phyloP scores from a whole-genome alignment of 1,140 invertebrate genomes.

The Lepidurus couesii region DNA sequence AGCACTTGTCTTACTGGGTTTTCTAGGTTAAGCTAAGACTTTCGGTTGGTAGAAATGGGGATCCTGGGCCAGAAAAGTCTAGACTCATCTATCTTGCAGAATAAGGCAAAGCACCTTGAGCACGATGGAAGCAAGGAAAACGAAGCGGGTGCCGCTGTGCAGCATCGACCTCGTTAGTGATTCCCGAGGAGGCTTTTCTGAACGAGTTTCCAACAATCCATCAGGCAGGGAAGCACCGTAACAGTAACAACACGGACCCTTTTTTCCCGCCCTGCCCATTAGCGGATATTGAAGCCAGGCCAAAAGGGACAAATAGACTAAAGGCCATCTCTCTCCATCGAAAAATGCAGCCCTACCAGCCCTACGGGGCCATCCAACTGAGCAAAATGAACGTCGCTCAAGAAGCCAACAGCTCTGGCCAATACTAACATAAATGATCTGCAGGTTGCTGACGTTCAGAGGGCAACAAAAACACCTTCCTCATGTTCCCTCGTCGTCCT shows the following conservation, averaged over 20 bases:
- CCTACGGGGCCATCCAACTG: background rate
- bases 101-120: background rate
- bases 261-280: conserved; percentile 1
- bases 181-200: background rate
- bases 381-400: background rate
- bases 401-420: background rate
- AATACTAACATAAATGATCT: background rate
- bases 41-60: background rate
- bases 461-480: background rate
- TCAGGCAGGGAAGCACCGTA: background rate
- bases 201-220: conserved; percentile 2
- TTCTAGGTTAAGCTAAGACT: background rate
- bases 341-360: background rate
- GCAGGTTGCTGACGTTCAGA: background rate
- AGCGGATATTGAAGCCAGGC: background rate
- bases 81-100: conserved; percentile 15
- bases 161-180: background rate
- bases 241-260: background rate
- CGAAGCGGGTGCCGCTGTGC: background rate
- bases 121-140: background rate
- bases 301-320: background rate
- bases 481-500: background rate
- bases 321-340: background rate
- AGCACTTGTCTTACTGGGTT: background rate
- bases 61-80: background rate